Conservation (phyloP, 2,113 vertebrate species). For the Corythaeola cristata region DNA sequence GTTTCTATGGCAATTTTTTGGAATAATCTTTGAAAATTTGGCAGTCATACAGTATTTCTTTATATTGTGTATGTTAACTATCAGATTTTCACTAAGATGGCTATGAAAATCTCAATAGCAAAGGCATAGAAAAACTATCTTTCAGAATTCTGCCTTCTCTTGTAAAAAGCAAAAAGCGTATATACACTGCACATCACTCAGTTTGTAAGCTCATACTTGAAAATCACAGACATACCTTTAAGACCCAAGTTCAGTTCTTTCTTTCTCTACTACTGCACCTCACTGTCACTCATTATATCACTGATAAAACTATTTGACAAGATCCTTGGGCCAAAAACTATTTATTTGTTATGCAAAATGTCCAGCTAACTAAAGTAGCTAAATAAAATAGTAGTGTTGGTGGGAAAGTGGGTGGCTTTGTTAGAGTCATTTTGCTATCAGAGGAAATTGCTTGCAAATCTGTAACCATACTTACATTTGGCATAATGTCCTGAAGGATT, state of each 20-base stretch:
- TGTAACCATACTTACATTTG: background rate
- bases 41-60: background rate
- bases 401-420: background rate
- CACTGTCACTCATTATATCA: background rate
- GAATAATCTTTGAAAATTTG: background rate
- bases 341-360: background rate
- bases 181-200: background rate
- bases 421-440: background rate
- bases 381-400: background rate
- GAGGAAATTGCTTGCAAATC: background rate
- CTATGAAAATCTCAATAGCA: background rate
- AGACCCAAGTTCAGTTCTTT: background rate
- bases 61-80: background rate
- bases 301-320: background rate
- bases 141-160: background rate
- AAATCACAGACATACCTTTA: background rate
- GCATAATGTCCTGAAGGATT: background rate
- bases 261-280: background rate
- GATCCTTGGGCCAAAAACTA: background rate
- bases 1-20: background rate
- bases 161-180: background rate
- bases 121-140: background rate
- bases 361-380: background rate
- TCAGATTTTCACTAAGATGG: background rate
- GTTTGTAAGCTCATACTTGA: background rate